These are phyloP conservation scores for Pholis gunnellus DNA, from an alignment of 2,113 vertebrate species.

Conservation along the genomic window DNA sequence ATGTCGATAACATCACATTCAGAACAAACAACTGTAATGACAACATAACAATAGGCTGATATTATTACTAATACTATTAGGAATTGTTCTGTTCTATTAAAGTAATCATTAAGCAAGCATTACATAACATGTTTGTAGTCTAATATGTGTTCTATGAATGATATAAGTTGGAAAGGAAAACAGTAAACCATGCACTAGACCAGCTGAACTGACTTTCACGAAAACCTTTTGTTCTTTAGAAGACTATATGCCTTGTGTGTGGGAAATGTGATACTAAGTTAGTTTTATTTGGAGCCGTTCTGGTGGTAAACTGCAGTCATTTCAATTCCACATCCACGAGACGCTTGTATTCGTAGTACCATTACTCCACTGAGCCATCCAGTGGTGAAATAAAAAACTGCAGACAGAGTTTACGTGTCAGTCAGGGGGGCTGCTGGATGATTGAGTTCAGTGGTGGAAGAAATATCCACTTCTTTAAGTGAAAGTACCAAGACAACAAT, in stretches of 20 bases:
- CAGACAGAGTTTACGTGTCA: neutral
- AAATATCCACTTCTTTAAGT: neutral
- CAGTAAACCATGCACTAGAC: neutral
- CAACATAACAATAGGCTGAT: neutral
- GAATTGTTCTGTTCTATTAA: too few species aligned
- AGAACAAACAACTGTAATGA: neutral
- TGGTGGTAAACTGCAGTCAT: neutral
- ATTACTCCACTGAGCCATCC: slow-evolving; percentile 24
- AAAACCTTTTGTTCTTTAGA: neutral
- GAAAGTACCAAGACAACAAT: neutral
- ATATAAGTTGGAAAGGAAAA: neutral
- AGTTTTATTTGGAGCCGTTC: neutral
- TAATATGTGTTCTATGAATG: neutral
- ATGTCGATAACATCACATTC: neutral
- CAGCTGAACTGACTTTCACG: neutral
- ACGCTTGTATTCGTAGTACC: neutral
- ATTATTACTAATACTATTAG: too few species aligned
- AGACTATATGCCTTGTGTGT: neutral
- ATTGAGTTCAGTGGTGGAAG: neutral
- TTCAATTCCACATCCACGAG: neutral
- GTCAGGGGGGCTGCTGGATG: too few species aligned
- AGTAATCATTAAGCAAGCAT: too few species aligned
- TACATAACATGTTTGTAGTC: neutral
- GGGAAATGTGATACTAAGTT: neutral
- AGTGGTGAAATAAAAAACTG: slow-evolving; percentile 32